Evolutionary conservation across 2,888 invertebrate species (phyloP), one percentile per base, ranked within the genome.

Genomic region (Leucozona laternaria): DNA sequence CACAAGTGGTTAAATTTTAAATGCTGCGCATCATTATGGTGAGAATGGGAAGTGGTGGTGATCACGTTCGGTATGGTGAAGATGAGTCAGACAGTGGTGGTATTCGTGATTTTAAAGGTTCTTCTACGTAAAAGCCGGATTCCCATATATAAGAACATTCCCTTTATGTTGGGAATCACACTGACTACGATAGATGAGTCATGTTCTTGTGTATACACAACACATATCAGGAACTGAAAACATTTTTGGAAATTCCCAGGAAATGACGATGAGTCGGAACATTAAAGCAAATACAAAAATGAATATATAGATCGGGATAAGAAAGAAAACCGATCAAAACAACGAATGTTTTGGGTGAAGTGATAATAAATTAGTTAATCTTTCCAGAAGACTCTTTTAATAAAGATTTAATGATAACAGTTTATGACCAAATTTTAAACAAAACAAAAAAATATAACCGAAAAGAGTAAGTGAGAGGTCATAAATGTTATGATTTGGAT

Each of bases 191-290:
- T 31, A 11, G 20, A 66, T 84, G 83, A 84, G 20, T 84, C 83
- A 84, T n/a, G n/a, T 64, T 55, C 31, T 11, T 15, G 20, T 50
- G 50, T 13, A 25, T 20, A 20, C 6, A 22, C 11, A 25, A 10
- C 7, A 28, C 15, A 25, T 53, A 6, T 50, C 22, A 60, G 20
- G 68, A 66, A 66, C 8, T 31, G 1, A 50, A 68, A 37, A 34
- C 34, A 20, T 50, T 50, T 55, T 48, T 28, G 73, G 55, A 70
- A 83, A 79, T 68, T 83, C 48, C 79, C 60, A 62, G 79, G 70
- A 79, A 83, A 31, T 60, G 48, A 57, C 50, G 48, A 79, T 75
- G 68, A 76, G 7, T 64, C 58, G 28, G 25, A 25, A 37, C 31
- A 6, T 43, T 43, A 58, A 17, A 28, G 7, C 25, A 60, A 62